Conservation (phyloP, 2,888 invertebrate species). For the Pherbina coryleti region DNA sequence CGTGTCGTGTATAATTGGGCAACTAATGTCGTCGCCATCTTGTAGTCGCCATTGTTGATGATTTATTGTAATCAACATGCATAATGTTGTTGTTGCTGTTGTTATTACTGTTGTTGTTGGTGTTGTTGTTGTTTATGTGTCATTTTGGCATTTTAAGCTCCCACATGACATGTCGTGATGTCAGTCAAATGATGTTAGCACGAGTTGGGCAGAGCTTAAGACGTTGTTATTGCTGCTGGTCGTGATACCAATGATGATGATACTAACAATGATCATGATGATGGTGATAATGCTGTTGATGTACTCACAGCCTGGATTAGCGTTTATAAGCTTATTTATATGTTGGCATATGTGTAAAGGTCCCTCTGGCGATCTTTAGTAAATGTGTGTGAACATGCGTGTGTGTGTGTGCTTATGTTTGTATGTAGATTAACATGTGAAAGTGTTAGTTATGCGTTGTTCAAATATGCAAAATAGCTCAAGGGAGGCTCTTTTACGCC, state of each 20-base stretch:
- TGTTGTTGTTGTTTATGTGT: slow-evolving; percentile 3
- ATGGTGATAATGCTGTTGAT: too few relatives aligned
- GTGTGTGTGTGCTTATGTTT: neutral
- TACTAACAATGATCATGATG: too few relatives aligned
- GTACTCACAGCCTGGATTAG: too few relatives aligned
- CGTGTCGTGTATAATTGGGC: slow-evolving; percentile 31
- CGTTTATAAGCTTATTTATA: too few relatives aligned
- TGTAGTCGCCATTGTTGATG: slow-evolving; percentile 22
- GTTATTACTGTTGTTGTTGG: neutral
- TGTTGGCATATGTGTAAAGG: too few relatives aligned
- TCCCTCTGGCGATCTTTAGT: neutral
- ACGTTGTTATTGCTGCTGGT: too few relatives aligned
- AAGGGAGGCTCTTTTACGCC: neutral
- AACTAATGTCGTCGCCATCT: slow-evolving; percentile 30
- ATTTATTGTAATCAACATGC: slow-evolving; percentile 33
- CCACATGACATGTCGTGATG: neutral
- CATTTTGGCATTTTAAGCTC: neutral
- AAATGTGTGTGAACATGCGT: neutral
- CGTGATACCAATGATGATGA: too few relatives aligned
- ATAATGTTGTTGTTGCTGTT: neutral
- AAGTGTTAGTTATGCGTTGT: neutral
- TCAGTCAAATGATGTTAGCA: too few relatives aligned
- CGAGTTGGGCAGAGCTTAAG: too few relatives aligned
- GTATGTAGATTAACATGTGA: neutral
- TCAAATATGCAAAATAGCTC: slow-evolving; percentile 10